A percentile compares a stretch with the other conserved stretches of the same genome.
These are phyloP conservation scores for Steatocranus sp. DNA, from an alignment of 2,797 vertebrate species.

Conservation along the genomic window DNA sequence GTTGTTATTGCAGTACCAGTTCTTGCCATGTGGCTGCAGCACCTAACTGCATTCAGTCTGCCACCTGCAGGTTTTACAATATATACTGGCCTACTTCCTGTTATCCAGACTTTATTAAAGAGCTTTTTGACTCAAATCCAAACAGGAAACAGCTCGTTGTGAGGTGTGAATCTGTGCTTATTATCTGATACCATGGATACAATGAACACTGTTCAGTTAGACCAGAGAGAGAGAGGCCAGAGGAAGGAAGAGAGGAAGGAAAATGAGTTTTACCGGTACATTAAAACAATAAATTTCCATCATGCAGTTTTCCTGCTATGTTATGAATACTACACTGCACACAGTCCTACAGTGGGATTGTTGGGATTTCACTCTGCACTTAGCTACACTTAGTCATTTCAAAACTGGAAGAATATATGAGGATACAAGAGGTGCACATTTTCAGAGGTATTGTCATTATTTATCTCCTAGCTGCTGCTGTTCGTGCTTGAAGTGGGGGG, in stretches of 20 bases:
- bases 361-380: background rate
- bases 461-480: background rate
- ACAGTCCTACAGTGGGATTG: background rate
- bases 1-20: slow-evolving; percentile 7
- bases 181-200: slow-evolving; percentile 43
- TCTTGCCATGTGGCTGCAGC: slow-evolving; percentile 28
- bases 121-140: background rate
- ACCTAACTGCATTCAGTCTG: background rate
- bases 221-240: background rate
- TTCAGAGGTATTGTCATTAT: background rate
- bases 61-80: background rate
- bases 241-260: slow-evolving; percentile 55
- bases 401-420: background rate
- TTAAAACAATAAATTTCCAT: slow-evolving; percentile 52
- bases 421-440: background rate
- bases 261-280: slow-evolving; percentile 16
- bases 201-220: background rate
- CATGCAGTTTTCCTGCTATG: slow-evolving; percentile 22
- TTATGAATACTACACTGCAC: slow-evolving; percentile 9
- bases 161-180: slow-evolving; percentile 44
- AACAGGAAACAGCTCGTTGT: slow-evolving; percentile 43
- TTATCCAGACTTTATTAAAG: background rate
- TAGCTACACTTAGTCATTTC: background rate
- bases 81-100: background rate
- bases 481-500: background rate